Conservation (phyloP, 2,888 invertebrate genomes). For the Metopia argyrocephala region DNA sequence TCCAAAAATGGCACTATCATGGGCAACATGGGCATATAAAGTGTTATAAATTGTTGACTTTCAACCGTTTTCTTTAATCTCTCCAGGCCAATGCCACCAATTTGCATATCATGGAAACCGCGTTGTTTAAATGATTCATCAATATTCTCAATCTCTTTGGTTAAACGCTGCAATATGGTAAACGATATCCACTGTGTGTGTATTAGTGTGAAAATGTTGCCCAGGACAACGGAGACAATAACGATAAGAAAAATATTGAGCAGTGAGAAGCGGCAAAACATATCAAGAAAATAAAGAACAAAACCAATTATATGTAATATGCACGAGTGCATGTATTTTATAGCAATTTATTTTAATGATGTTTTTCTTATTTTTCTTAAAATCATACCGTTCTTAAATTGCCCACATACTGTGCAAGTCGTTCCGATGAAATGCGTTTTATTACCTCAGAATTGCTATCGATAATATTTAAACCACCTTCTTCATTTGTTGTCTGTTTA, state of each 20-base stretch:
- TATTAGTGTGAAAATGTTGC: constrained; percentile 72
- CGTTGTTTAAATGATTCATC: constrained; percentile 85
- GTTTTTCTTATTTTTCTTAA: too few species aligned
- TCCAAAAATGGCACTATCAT: constrained; percentile 89
- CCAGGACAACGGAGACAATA: background rate
- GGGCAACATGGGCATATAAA: constrained; percentile 77
- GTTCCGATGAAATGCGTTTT: constrained; percentile 80
- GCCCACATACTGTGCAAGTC: constrained; percentile 88
- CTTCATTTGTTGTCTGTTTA: constrained; percentile 74
- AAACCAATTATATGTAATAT: background rate
- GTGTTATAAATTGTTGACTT: constrained; percentile 77
- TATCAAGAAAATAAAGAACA: constrained; percentile 19
- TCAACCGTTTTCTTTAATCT: constrained; percentile 86
- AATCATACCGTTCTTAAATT: constrained; percentile 84
- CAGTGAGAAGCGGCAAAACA: background rate
- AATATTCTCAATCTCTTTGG: constrained; percentile 85
- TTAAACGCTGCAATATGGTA: constrained; percentile 88
- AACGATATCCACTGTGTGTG: constrained; percentile 88
- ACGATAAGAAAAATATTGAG: background rate
- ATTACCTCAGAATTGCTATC: constrained; percentile 78
- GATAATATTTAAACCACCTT: constrained; percentile 73
- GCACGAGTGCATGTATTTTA: background rate
- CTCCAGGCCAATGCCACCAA: constrained; percentile 86
- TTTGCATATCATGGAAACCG: constrained; percentile 83
- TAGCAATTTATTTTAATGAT: constrained; percentile 27